Conservation (phyloP, 2,797 vertebrate genomes). For the Lophius americanus region DNA sequence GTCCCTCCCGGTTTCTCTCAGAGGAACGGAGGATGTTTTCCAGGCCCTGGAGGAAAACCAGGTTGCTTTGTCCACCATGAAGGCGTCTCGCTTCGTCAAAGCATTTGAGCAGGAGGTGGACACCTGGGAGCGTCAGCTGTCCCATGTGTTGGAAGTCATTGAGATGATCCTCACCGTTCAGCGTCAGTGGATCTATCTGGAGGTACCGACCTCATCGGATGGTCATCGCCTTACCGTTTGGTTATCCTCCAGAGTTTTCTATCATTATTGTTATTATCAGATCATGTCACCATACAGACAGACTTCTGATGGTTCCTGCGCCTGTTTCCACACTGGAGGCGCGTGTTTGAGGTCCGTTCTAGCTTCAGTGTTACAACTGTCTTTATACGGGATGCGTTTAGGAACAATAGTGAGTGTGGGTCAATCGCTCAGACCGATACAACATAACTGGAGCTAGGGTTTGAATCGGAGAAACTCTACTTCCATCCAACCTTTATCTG, state of each 20-base stretch:
- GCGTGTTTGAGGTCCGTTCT: too few species aligned
- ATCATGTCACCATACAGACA: too few species aligned
- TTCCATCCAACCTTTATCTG: too few species aligned
- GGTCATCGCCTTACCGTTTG: background rate
- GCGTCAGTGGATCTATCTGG: conserved; percentile 91
- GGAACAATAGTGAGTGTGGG: too few species aligned
- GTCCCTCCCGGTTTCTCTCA: conserved; percentile 43
- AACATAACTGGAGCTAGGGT: too few species aligned
- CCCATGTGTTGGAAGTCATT: conserved; percentile 86
- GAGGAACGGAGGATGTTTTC: conserved; percentile 87
- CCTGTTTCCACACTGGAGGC: too few species aligned
- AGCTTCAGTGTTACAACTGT: too few species aligned
- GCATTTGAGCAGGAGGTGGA: conserved; percentile 89
- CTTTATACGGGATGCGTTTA: too few species aligned
- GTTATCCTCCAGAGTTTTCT: background rate
- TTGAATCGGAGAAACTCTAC: too few species aligned
- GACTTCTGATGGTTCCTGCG: too few species aligned
- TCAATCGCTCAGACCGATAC: too few species aligned
- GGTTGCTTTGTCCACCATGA: conserved; percentile 89
- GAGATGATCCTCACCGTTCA: conserved; percentile 89
- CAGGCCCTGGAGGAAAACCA: conserved; percentile 90
- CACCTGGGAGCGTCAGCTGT: conserved; percentile 87
- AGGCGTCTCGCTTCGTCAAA: conserved; percentile 87
- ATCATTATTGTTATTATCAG: background rate
- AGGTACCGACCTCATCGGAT: conserved; percentile 74